phyloP scores from a whole-genome alignment of 2,888 invertebrate genomes.

The Nephrotoma appendiculata region DNA sequence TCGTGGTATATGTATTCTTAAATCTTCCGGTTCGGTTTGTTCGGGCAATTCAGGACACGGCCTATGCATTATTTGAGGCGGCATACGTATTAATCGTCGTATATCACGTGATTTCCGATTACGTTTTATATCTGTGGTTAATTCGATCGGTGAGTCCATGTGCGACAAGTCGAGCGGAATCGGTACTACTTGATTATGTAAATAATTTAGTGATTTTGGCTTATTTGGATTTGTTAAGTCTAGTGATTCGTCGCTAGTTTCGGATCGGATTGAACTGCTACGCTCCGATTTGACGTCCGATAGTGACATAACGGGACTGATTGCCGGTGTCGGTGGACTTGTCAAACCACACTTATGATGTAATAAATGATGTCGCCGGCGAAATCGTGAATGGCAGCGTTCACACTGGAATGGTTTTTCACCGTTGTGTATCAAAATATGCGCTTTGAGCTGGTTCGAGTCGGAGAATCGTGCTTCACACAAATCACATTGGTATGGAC shows the following conservation, averaged over 20 bases:
- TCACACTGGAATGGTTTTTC: slow-evolving; percentile 79
- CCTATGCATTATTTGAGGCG: slow-evolving; percentile 27
- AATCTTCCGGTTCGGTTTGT: slow-evolving; percentile 84
- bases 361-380: slow-evolving; percentile 72
- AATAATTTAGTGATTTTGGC: slow-evolving; percentile 19
- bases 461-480: slow-evolving; percentile 81
- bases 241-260: slow-evolving; percentile 18
- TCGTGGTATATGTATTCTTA: slow-evolving; percentile 49
- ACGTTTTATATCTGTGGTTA: slow-evolving; percentile 31
- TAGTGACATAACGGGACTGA: slow-evolving; percentile 17
- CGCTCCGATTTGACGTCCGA: slow-evolving; percentile 26
- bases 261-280: slow-evolving; percentile 27
- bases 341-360: slow-evolving; percentile 63
- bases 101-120: slow-evolving; percentile 36
- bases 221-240: slow-evolving; percentile 14
- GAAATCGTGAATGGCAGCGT: slow-evolving; percentile 63
- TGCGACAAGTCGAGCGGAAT: slow-evolving; percentile 29
- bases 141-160: slow-evolving; percentile 33
- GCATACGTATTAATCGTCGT: slow-evolving; percentile 36
- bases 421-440: slow-evolving; percentile 75
- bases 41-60: slow-evolving; percentile 41
- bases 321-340: slow-evolving; percentile 27
- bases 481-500: slow-evolving; percentile 74
- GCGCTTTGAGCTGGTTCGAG: slow-evolving; percentile 83
- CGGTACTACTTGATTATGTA: slow-evolving; percentile 24